Conservation (phyloP, 2,797 vertebrate species). For the Halcyon badia region DNA sequence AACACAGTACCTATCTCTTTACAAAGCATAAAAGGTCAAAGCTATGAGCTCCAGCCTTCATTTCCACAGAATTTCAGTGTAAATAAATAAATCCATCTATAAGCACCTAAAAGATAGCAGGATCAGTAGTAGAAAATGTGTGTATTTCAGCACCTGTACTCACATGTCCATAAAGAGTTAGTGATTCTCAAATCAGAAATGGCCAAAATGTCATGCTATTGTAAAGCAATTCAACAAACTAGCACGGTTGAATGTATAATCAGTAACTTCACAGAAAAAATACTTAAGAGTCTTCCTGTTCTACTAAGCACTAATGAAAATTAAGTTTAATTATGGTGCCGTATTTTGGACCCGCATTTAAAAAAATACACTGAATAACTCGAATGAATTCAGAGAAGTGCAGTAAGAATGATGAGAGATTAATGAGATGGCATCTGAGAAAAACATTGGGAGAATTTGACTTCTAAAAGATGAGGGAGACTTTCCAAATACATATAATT, state of each 20-base stretch:
- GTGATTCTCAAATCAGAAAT: not conserved
- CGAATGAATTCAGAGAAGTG: not conserved
- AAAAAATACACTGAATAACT: not conserved
- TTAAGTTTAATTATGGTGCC: slow-evolving; percentile 43
- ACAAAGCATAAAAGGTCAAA: not conserved
- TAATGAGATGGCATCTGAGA: slow-evolving; percentile 12
- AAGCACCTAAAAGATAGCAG: not conserved
- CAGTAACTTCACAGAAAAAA: slow-evolving; percentile 6
- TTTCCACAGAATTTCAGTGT: not conserved
- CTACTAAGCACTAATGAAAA: slow-evolving; percentile 46
- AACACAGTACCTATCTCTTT: not conserved
- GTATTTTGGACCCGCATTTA: not conserved
- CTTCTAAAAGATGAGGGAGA: slow-evolving; percentile 4
- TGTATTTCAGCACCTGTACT: not conserved
- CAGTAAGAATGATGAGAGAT: not conserved
- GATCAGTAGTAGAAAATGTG: not conserved
- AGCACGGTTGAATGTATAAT: not conserved
- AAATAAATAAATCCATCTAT: not conserved
- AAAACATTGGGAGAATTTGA: not conserved
- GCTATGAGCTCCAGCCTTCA: not conserved
- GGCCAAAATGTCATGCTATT: not conserved
- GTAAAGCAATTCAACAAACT: not conserved
- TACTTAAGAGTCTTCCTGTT: slow-evolving; percentile 3
- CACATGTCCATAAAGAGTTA: not conserved
- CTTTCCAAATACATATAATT: slow-evolving; percentile 30